These are phyloP conservation scores for Holotrichia oblita DNA, from an alignment of 1,140 invertebrate species.

Conservation along the genomic window DNA sequence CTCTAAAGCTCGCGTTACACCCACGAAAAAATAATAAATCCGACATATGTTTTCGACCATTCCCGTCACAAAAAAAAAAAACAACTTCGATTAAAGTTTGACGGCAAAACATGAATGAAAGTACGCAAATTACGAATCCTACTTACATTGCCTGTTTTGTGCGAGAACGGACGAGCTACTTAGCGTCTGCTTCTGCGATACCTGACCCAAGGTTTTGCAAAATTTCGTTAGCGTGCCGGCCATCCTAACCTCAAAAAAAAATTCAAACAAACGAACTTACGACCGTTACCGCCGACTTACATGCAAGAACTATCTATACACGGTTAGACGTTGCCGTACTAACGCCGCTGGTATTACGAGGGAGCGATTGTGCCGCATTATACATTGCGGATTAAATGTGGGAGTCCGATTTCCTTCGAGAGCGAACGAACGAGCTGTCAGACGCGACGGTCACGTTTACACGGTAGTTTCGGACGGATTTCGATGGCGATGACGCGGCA, in stretches of 20 bases:
- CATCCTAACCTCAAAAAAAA: slow-evolving; percentile 56
- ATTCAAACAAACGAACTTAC: background rate
- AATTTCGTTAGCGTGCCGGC: slow-evolving; percentile 58
- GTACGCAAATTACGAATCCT: background rate
- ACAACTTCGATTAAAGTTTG: background rate
- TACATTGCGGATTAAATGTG: slow-evolving; percentile 38
- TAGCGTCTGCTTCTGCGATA: slow-evolving; percentile 42
- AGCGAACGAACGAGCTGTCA: slow-evolving; percentile 37
- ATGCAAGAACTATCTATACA: slow-evolving; percentile 21
- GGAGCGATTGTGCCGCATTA: slow-evolving; percentile 14
- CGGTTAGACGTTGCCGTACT: background rate
- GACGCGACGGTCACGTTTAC: slow-evolving; percentile 28
- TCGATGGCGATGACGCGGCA: background rate
- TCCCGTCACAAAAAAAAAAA: too few relatives aligned
- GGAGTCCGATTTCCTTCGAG: slow-evolving; percentile 43
- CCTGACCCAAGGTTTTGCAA: slow-evolving; percentile 47
- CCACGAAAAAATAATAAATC: too few relatives aligned
- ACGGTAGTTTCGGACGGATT: background rate
- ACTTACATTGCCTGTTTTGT: slow-evolving; percentile 49
- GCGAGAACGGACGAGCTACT: slow-evolving; percentile 24
- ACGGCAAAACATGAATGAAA: background rate
- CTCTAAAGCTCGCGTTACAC: too few relatives aligned
- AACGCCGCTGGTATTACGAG: background rate
- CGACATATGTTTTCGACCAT: too few relatives aligned
- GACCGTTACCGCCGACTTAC: background rate